Percentiles rank a stretch among this genome's conserved stretches.
Conservation (phyloP, 2,797 vertebrate species). For the Anniella stebbinsi region DNA sequence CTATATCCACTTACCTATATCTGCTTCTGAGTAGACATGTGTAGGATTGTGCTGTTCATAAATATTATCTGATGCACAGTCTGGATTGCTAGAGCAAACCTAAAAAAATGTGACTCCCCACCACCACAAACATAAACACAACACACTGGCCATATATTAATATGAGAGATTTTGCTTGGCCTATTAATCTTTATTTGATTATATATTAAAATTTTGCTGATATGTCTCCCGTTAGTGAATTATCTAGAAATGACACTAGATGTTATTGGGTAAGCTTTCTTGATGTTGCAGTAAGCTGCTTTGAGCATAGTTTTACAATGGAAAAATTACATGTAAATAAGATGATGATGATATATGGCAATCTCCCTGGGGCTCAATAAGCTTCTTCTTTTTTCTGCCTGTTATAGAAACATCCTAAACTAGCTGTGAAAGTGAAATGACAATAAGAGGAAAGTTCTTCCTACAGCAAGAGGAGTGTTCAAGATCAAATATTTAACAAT, state of each 20-base stretch:
- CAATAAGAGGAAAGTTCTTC: slow-evolving; percentile 10
- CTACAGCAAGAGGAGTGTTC: not conserved
- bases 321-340: not conserved
- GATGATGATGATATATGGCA: not conserved
- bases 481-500: slow-evolving; percentile 34
- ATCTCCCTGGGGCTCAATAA: not conserved
- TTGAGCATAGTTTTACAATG: not conserved
- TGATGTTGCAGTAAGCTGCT: not conserved
- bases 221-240: not conserved
- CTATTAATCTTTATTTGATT: not conserved
- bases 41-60: no score
- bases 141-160: no score
- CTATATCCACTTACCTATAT: no score
- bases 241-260: not conserved
- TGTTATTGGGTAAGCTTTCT: not conserved
- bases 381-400: not conserved
- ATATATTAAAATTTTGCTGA: no score
- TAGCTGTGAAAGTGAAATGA: slow-evolving; percentile 19
- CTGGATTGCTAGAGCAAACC: not conserved
- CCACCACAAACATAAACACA: no score
- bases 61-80: not conserved
- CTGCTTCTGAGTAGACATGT: no score
- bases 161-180: no score
- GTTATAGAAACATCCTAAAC: slow-evolving; percentile 14
- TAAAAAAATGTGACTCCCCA: not conserved